These are phyloP conservation scores for Coelopa pilipes DNA, from an alignment of 2,888 invertebrate species.

Conservation along the genomic window DNA sequence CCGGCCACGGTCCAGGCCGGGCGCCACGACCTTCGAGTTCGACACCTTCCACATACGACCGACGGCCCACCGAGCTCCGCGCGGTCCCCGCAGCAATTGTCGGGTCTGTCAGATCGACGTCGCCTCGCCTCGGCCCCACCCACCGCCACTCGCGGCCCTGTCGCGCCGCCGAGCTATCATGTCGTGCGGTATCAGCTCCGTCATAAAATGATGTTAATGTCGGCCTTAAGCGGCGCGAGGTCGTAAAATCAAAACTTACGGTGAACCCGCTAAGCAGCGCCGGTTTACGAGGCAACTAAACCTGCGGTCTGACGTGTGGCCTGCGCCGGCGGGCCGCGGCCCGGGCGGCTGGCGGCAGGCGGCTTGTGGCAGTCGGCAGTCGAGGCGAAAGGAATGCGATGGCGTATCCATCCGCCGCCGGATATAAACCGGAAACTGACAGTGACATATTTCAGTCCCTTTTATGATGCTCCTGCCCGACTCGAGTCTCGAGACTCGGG, in stretches of 20 bases:
- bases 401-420: slow-evolving; percentile 8
- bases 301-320: slow-evolving; percentile 21
- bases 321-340: not conserved
- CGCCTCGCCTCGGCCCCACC: slow-evolving; percentile 16
- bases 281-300: slow-evolving; percentile 25
- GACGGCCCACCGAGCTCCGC: slow-evolving; percentile 9
- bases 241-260: slow-evolving; percentile 56
- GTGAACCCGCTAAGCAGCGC: slow-evolving; percentile 19
- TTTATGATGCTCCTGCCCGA: slow-evolving; percentile 7
- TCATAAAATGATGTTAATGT: slow-evolving; percentile 62
- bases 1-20: not conserved
- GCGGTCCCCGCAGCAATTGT: slow-evolving; percentile 8
- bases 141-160: no score
- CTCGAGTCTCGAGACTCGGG: not conserved
- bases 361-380: not conserved
- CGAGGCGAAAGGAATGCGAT: slow-evolving; percentile 2
- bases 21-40: no score
- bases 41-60: slow-evolving; percentile 11
- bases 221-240: slow-evolving; percentile 49
- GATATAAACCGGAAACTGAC: slow-evolving; percentile 31
- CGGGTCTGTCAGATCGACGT: slow-evolving; percentile 11
- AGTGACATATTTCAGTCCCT: slow-evolving; percentile 28
- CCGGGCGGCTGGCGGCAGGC: not conserved
- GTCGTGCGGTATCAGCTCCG: slow-evolving; percentile 54
- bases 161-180: no score